Conservation (phyloP, 1,140 invertebrate species). For the Diabrotica undecimpunctata region DNA sequence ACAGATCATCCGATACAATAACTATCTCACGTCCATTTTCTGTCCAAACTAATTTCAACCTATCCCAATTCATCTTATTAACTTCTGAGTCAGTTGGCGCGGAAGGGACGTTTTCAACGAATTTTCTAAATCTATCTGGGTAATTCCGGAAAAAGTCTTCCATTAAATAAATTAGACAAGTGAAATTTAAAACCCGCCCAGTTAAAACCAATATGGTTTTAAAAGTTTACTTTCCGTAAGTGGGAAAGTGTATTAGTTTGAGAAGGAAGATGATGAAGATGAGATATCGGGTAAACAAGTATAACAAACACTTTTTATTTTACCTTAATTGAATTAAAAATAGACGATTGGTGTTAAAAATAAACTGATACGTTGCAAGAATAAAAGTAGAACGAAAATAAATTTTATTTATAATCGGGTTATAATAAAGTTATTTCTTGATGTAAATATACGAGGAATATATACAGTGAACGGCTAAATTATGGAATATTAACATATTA, state of each 20-base stretch:
- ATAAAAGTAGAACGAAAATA: too few relatives aligned
- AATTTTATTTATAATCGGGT: too few relatives aligned
- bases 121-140: background rate
- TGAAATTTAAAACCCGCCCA: constrained; percentile 17
- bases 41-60: constrained; percentile 26
- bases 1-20: constrained; percentile 25
- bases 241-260: background rate
- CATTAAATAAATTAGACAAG: constrained; percentile 20
- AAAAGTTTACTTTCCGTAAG: constrained; percentile 7
- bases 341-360: too few relatives aligned
- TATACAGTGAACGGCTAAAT: too few relatives aligned
- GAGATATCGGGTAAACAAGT: constrained; percentile 5
- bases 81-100: background rate
- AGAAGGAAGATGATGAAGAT: background rate
- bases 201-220: constrained; percentile 7
- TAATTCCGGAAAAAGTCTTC: constrained; percentile 5
- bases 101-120: background rate
- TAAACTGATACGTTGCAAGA: too few relatives aligned
- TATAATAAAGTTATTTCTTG: too few relatives aligned
- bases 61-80: constrained; percentile 27
- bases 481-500: too few relatives aligned
- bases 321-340: background rate
- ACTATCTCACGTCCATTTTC: constrained; percentile 12
- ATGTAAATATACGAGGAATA: too few relatives aligned
- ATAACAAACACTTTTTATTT: constrained; percentile 4